Evolutionary conservation across 2,113 vertebrate genomes (phyloP), one percentile per base, ranked within the genome.

Genomic region (Gymnobelideus leadbeateri): DNA sequence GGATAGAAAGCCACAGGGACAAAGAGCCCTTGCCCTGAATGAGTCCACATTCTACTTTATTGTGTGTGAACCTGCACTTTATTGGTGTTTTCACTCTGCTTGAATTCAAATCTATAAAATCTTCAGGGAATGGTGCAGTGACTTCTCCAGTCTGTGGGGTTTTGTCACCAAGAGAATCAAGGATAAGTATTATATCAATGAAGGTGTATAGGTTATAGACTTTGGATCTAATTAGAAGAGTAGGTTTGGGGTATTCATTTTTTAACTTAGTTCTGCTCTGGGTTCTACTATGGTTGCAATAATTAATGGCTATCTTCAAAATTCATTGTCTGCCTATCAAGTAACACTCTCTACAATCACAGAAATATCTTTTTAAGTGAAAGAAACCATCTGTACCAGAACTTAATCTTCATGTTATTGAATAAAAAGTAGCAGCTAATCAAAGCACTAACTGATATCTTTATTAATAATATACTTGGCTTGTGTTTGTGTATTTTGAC

Each of bases 361-460:
- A 53, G 2, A 95, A 92, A 77, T 91, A 55, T 92, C 90, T 1
- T 93, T 96, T 91, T 53, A 57, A 96, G 68, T n/a, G 50, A 14
- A 95, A 96, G 92, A 54, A 14, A 89, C 37, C 24, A 46, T 49
- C 54, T 47, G 93, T 77, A 10, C 0, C 46, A 52, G n/a, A 0
- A 49, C 46, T 54, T 94, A 3, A 0, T 43, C 0, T 92, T 11
- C 19, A 91, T 77, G n/a, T 52, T 94, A 54, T 10, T 91, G 47
- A 90, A 49, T 12, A 68, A 77, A 93, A 94, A 93, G n/a, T 90
- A 28, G 94, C 94, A 97, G 51, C 91, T 96, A 51, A 97, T 90
- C 8, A 95, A 93, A 93, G 19, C 96, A 89, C 97, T 94, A 95
- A 91, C 91, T 51, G 4, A 55, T 94, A 97, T 98, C 98, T 97